Percentiles rank a stretch among this genome's conserved stretches.
Conservation (phyloP, 2,797 vertebrate species). For the Setipinna tenuifilis region DNA sequence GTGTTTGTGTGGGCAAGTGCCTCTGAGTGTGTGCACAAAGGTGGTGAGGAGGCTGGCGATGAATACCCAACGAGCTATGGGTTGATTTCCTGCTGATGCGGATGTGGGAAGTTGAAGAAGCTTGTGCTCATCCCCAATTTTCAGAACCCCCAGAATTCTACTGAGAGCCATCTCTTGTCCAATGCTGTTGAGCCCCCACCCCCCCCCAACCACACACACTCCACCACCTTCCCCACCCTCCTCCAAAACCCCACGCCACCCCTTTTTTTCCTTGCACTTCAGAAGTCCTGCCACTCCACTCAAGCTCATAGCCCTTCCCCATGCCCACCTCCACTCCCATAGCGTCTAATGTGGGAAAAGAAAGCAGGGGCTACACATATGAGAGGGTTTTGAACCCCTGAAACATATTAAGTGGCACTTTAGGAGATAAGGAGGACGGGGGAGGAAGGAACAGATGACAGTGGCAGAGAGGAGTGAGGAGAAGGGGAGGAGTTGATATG, state of each 20-base stretch:
- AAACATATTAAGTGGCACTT: constrained; percentile 74
- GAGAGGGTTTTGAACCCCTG: constrained; percentile 63
- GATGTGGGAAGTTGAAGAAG: constrained; percentile 82
- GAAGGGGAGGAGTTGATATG: not conserved
- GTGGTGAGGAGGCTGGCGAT: constrained; percentile 64
- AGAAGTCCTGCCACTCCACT: constrained; percentile 24
- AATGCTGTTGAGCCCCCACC: constrained; percentile 49
- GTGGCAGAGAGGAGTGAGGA: not conserved
- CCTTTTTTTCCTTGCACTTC: constrained; percentile 40
- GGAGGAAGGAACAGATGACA: constrained; percentile 29
- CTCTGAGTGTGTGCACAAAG: constrained; percentile 54
- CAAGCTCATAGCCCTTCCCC: not conserved
- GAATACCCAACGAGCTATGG: constrained; percentile 81
- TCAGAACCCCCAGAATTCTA: constrained; percentile 72
- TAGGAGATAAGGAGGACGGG: constrained; percentile 59
- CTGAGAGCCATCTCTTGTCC: constrained; percentile 64
- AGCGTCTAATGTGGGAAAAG: constrained; percentile 68
- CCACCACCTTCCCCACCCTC: constrained; percentile 51
- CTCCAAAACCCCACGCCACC: constrained; percentile 1
- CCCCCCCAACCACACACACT: not conserved
- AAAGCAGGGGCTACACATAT: constrained; percentile 67
- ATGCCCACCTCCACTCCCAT: constrained; percentile 53
- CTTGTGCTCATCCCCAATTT: constrained; percentile 82
- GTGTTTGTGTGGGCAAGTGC: constrained; percentile 46
- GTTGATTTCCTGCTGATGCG: constrained; percentile 79